These are phyloP conservation scores for Plestiodon gilberti DNA, from an alignment of 2,113 vertebrate species.

Conservation along the genomic window DNA sequence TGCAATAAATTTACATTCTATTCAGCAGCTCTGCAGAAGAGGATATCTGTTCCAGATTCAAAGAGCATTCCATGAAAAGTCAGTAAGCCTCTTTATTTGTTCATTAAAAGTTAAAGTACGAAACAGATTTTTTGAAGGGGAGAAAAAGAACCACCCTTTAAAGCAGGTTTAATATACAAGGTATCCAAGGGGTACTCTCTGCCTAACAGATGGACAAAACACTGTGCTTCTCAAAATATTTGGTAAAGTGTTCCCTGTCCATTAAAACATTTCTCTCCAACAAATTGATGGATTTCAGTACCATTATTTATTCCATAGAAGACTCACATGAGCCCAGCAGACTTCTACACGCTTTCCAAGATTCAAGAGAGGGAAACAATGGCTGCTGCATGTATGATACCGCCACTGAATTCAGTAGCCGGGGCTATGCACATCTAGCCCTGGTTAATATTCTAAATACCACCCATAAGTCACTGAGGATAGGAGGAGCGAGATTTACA, in stretches of 20 bases:
- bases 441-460: background rate
- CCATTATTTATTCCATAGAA: background rate
- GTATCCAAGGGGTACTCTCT: too few species aligned
- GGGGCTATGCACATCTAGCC: background rate
- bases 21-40: background rate
- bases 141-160: background rate
- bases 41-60: background rate
- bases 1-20: background rate
- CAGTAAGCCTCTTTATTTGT: background rate
- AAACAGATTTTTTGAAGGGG: too few species aligned
- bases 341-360: too few species aligned
- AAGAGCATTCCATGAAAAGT: background rate
- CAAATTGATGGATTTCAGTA: too few species aligned
- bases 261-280: too few species aligned
- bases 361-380: background rate
- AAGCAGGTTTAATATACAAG: background rate
- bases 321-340: background rate
- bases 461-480: background rate
- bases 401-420: background rate
- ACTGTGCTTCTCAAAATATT: too few species aligned
- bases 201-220: too few species aligned
- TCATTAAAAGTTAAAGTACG: background rate
- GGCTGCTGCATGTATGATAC: background rate
- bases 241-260: too few species aligned
- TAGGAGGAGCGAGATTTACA: background rate